These are phyloP conservation scores for Mellivora capensis DNA, from an alignment of 2,113 vertebrate species.

Conservation along the genomic window DNA sequence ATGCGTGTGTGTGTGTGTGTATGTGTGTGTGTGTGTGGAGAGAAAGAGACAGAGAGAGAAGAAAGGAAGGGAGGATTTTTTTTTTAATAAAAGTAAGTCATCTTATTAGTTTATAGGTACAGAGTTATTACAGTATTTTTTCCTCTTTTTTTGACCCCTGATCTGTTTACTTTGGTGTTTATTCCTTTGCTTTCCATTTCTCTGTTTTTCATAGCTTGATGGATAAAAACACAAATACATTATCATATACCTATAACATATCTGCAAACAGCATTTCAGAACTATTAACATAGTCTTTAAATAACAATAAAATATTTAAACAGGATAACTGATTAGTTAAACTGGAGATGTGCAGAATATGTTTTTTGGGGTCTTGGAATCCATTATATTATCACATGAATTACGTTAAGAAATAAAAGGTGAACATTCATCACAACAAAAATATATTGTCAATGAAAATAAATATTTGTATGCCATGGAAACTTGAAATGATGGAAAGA, in stretches of 20 bases:
- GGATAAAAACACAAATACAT: background rate
- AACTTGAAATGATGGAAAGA: background rate
- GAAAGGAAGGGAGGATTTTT: background rate
- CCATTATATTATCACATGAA: background rate
- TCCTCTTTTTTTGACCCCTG: background rate
- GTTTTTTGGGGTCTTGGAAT: background rate
- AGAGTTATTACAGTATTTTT: background rate
- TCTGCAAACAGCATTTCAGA: background rate
- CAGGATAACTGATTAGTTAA: background rate
- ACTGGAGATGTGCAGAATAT: background rate
- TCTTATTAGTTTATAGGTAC: background rate
- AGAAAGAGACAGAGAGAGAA: background rate
- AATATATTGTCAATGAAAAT: background rate
- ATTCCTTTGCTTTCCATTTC: background rate
- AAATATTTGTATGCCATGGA: background rate
- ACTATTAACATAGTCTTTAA: background rate
- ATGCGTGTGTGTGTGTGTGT: rapidly evolving
- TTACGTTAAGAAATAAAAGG: background rate
- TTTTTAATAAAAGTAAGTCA: background rate
- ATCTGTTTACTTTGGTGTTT: background rate
- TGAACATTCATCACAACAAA: background rate
- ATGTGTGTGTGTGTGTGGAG: background rate
- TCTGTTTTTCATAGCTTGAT: background rate
- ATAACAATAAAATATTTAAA: background rate
- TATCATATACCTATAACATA: background rate